Conservation (phyloP, 2,113 vertebrate species). For the Pampusana beccarii region DNA sequence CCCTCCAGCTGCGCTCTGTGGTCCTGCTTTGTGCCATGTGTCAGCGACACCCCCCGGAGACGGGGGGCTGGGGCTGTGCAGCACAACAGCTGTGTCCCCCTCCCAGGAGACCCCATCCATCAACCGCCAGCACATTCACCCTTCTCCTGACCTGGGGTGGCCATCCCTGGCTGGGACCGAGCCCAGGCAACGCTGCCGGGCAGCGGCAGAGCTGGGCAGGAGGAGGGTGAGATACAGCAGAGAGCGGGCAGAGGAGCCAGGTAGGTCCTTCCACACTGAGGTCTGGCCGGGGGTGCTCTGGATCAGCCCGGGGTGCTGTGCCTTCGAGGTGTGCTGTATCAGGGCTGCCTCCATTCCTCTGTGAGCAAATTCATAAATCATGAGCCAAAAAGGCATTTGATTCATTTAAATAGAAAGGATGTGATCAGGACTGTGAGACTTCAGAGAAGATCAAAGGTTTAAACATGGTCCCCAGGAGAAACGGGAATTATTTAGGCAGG, state of each 20-base stretch:
- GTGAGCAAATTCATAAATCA: constrained; percentile 1
- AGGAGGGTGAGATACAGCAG: neutral
- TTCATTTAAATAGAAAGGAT: constrained; percentile 39
- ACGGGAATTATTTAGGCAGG: constrained; percentile 46
- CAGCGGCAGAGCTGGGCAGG: neutral
- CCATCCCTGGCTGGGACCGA: neutral
- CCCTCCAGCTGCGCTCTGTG: neutral
- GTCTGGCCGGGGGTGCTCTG: neutral
- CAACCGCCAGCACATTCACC: constrained; percentile 34
- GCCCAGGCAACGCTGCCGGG: neutral
- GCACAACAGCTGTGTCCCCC: constrained; percentile 14
- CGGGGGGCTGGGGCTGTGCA: neutral
- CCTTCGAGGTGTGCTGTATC: neutral
- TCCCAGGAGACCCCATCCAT: constrained; percentile 48
- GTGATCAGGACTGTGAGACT: constrained; percentile 25
- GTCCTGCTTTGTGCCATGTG: fast-evolving
- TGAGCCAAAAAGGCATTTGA: constrained; percentile 34
- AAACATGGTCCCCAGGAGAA: neutral
- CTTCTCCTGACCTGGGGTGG: constrained; percentile 41
- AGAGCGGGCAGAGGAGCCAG: neutral
- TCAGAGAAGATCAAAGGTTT: constrained; percentile 69
- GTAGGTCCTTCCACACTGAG: fast-evolving
- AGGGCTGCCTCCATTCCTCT: neutral
- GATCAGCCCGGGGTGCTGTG: neutral
- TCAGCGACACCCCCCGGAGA: neutral